phyloP scores from a whole-genome alignment of 2,113 vertebrate species.

The Junco hyemalis region DNA sequence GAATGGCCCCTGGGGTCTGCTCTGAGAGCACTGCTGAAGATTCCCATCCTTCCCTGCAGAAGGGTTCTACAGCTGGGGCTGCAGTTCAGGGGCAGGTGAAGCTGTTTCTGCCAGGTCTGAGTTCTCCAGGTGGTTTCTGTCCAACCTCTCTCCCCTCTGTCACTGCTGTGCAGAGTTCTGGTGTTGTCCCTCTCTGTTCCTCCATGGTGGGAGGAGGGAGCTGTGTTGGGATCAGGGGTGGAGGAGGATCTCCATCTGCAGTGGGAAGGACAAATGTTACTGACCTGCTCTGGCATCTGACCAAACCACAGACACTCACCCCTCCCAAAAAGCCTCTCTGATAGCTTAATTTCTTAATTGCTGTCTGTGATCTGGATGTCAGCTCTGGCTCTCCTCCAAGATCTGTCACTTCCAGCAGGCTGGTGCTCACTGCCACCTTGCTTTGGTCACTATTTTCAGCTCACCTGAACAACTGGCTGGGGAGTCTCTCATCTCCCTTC shows the following conservation, averaged over 20 bases:
- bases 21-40: not conserved
- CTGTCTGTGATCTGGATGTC: conserved; percentile 48
- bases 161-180: not conserved
- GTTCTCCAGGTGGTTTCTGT: not conserved
- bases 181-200: not conserved
- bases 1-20: not conserved
- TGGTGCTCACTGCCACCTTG: not conserved
- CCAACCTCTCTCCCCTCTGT: not conserved
- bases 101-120: not conserved
- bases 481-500: not conserved
- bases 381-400: conserved; percentile 29
- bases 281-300: conserved; percentile 37
- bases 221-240: not conserved
- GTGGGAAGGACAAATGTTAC: conserved; percentile 19
- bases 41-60: not conserved
- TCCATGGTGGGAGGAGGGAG: not conserved
- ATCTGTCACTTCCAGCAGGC: conserved; percentile 19
- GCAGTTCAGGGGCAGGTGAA: not conserved
- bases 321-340: conserved; percentile 34
- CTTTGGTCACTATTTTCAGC: not conserved
- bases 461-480: not conserved
- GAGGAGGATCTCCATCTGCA: conserved; percentile 1
- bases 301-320: conserved; percentile 10
- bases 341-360: conserved; percentile 63
- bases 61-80: not conserved